Evolutionary conservation across 2,113 vertebrate genomes (phyloP).

Genomic region (Leptosomus discolor): DNA sequence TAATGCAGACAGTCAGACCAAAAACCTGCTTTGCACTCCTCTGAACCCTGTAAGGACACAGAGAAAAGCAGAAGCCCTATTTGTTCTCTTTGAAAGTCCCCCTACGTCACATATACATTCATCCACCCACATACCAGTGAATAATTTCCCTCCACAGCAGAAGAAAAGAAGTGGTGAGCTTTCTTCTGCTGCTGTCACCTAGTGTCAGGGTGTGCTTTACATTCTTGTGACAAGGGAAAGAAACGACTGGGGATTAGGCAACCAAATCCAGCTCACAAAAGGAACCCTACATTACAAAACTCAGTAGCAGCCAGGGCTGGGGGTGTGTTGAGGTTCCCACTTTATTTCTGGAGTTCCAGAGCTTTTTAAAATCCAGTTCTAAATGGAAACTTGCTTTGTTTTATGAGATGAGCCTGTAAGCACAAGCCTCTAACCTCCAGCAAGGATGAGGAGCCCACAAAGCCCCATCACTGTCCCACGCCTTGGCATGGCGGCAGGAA

Average conservation of each 20-base stretch:
- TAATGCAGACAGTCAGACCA: background rate
- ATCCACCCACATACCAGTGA: background rate
- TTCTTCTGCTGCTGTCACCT: background rate
- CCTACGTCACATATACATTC: accelerated
- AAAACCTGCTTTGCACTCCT: background rate
- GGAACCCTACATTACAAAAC: background rate
- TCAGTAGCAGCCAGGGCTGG: background rate
- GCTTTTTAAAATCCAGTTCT: background rate
- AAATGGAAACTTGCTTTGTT: background rate
- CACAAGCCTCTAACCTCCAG: background rate
- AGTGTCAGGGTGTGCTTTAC: background rate
- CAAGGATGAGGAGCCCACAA: background rate
- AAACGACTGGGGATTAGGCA: background rate
- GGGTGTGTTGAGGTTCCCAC: background rate
- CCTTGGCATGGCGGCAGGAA: background rate
- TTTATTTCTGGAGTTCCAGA: background rate
- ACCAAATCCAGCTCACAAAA: background rate
- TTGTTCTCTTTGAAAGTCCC: background rate
- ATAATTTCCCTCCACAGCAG: background rate
- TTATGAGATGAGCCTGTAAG: background rate
- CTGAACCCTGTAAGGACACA: background rate
- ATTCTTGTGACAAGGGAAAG: background rate
- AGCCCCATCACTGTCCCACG: accelerated
- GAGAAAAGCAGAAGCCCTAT: background rate
- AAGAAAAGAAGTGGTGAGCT: background rate